A percentile compares a stretch with the other conserved stretches of the same genome.
phyloP scores from a whole-genome alignment of 2,113 vertebrate genomes.

The Anseranas semipalmata region DNA sequence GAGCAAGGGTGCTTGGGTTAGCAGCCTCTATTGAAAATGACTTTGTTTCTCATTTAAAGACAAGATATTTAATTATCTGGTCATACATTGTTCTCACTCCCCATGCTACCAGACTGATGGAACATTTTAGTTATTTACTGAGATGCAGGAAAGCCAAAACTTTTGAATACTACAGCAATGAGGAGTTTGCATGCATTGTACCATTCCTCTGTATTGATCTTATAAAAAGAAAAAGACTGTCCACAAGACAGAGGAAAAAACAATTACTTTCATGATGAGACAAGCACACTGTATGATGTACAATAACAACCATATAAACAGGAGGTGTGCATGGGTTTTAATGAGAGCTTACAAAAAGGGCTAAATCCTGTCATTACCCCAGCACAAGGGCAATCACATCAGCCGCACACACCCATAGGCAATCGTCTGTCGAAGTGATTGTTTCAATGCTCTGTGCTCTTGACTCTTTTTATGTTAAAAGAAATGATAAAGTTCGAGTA shows the following conservation, averaged over 20 bases:
- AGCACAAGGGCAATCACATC: background rate
- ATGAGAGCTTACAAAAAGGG: background rate
- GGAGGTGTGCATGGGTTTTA: background rate
- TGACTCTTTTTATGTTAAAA: background rate
- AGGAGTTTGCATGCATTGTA: background rate
- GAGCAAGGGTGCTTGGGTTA: background rate
- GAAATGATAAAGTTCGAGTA: background rate
- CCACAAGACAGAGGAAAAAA: background rate
- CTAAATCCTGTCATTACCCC: background rate
- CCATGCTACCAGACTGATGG: background rate
- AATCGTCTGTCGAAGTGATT: background rate
- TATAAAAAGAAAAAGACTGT: background rate
- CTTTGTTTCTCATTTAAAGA: background rate
- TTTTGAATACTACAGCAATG: background rate
- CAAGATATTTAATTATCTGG: conserved; percentile 23
- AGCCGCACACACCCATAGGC: background rate
- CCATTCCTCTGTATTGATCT: background rate
- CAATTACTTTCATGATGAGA: background rate
- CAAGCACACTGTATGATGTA: background rate
- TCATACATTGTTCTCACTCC: conserved; percentile 14
- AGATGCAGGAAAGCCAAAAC: background rate
- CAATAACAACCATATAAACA: background rate
- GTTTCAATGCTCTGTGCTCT: background rate
- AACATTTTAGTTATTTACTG: conserved; percentile 4
- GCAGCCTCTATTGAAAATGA: background rate